phyloP scores from a whole-genome alignment of 2,797 vertebrate species.

The Helostoma temminkii region DNA sequence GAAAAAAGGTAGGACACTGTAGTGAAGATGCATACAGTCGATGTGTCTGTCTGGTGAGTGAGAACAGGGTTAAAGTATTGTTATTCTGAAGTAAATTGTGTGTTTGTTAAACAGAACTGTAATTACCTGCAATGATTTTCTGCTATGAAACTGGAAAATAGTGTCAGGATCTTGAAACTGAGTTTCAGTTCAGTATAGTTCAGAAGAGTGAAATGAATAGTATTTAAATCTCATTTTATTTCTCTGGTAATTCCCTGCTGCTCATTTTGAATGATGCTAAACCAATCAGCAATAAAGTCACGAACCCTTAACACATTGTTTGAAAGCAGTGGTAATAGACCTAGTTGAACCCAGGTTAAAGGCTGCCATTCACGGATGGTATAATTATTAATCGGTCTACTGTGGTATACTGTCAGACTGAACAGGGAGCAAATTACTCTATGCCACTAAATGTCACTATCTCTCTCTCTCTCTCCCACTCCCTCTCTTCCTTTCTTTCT shows the following conservation, averaged over 20 bases:
- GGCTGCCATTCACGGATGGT: slow-evolving; percentile 32
- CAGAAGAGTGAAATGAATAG: not conserved
- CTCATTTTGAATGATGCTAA: not conserved
- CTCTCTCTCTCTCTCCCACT: not conserved
- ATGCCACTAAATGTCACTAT: slow-evolving; percentile 58
- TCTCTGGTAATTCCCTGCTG: not conserved
- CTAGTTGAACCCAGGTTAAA: slow-evolving; percentile 36
- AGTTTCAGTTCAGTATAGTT: too few relatives aligned
- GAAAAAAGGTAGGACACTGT: slow-evolving; percentile 14
- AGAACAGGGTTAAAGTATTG: slow-evolving; percentile 31
- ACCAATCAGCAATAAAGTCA: slow-evolving; percentile 15
- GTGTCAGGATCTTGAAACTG: not conserved
- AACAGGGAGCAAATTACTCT: slow-evolving; percentile 62
- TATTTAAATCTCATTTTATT: not conserved
- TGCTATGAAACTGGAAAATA: slow-evolving; percentile 27
- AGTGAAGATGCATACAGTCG: not conserved
- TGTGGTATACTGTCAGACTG: slow-evolving; percentile 30
- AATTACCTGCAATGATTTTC: slow-evolving; percentile 34
- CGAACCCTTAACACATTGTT: not conserved
- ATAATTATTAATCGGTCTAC: slow-evolving; percentile 60
- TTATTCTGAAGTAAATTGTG: slow-evolving; percentile 40
- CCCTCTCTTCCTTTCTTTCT: slow-evolving; percentile 1
- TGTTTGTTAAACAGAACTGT: slow-evolving; percentile 36
- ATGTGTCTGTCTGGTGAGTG: not conserved
- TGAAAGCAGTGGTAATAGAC: slow-evolving; percentile 27